Base-by-base conservation (phyloP, 2,888 invertebrate species). In the Lasioglossum vierecki region DNA sequence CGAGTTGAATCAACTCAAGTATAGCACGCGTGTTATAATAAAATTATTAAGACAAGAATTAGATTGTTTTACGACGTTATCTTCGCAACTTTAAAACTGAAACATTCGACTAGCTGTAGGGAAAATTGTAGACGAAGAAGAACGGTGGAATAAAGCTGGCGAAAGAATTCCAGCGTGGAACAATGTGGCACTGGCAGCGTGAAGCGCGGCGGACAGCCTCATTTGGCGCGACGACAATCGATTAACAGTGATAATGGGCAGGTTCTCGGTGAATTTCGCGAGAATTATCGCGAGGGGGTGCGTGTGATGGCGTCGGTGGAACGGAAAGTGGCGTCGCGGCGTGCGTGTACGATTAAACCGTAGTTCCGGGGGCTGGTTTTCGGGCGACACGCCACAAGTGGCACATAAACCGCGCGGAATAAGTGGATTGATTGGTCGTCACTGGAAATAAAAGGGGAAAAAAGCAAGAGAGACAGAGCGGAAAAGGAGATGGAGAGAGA, bases 361-460 rank as follows among this genome's bases (percentile, higher is more conserved):
- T 4, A 11, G 66, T 49, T 11, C 41, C 73, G 70, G 35, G 30
- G 26, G 46, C 26, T 44, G 63, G 44, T 57, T 46, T 26, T 57
- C 57, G 57, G 66, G 66, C 53, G 83, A 79, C 88, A 88, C 90
- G 93, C 93, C 88, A 94, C 94, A 94, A 94, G 94, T 94, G 94
- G 94, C 92, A 92, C 91, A 91, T 93, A 94, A 93, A 92, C 92
- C 92, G 87, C 87, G 92, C 84, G 90, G 92, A 92, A 91, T 92
- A 91, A 93, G 92, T 92, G 91, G 93, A 93, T 94, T 93, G 93
- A 94, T 93, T 92, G 93, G 91, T 91, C 88, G 91, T 89, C 85
- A 89, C 87, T 80, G 85, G 85, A 68, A 63, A 70, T 66, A 71
- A 30, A 70, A 71, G 60, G 73, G 73, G 73, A 84, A 39, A 57